Base-by-base conservation (phyloP, 2,888 invertebrate genomes). In the Acleris sparsana region DNA sequence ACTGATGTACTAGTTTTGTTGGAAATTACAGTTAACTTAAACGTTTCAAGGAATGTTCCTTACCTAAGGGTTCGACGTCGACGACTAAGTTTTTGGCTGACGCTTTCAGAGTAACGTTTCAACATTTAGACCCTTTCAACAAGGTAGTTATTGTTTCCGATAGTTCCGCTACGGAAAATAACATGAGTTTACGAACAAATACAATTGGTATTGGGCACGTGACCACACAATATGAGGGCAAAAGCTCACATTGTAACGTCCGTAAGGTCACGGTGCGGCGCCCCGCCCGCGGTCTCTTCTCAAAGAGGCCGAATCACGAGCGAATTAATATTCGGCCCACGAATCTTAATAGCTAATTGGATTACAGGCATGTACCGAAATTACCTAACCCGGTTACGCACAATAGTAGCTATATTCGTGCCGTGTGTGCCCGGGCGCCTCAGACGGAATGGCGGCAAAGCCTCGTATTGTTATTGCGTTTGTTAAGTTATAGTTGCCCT, bases 311-410 rank as follows among this genome's bases (percentile, higher is more conserved):
- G 79, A 83, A 83, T 85, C 85, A 83, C 82, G 76, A 80, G 75
- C 74, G 80, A 86, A 91, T 92, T 92, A 89, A 90, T 92, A 92
- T 92, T 90, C 92, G 82, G 83, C 77, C 82, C 92, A 91, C 92
- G 92, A 84, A 88, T 88, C 92, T 89, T 92, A 92, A 92, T 92
- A 91, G 90, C 90, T 92, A 92, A 92, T 92, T 92, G 92, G 92
- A 92, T 92, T 90, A 91, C 83, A 88, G 84, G 85, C 89, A 89
- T 91, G 91, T 91, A 89, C 85, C 83, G 82, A 91, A 90, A 92
- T 91, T 87, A 91, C 88, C 86, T 87, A 90, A 91, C 87, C 83
- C 77, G 82, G 89, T 88, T 88, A 89, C 88, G 84, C 82, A 88
- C 85, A 86, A 88, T 86, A 83, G 79, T 80, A 79, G 79, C 77